A percentile compares a stretch with the other conserved stretches of the same genome.
These are phyloP conservation scores for Linyphia triangularis DNA, from an alignment of 2,888 invertebrate genomes.

Conservation along the genomic window DNA sequence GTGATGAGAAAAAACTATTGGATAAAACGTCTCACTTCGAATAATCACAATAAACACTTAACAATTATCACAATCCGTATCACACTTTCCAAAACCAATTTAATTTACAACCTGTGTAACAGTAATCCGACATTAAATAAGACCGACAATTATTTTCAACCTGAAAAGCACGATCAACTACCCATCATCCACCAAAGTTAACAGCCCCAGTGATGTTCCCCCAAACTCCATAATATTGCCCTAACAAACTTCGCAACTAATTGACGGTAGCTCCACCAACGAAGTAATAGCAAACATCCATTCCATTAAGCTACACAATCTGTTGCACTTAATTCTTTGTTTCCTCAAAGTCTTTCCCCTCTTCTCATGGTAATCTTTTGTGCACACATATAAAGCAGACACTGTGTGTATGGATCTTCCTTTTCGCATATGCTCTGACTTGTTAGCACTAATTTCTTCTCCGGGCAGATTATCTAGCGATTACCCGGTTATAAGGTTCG, in stretches of 20 bases:
- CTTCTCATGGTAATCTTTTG: constrained; percentile 11
- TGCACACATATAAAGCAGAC: neutral
- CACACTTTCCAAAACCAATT: too few relatives aligned
- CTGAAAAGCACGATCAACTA: too few relatives aligned
- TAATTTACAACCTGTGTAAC: too few relatives aligned
- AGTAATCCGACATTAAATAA: too few relatives aligned
- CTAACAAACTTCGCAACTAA: constrained; percentile 1
- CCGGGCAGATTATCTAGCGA: neutral
- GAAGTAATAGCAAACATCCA: neutral
- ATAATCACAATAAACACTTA: too few relatives aligned
- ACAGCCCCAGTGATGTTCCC: too few relatives aligned
- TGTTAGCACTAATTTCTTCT: constrained; percentile 5
- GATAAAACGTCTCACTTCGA: too few relatives aligned
- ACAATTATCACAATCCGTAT: too few relatives aligned
- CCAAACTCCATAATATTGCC: neutral
- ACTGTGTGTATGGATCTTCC: neutral
- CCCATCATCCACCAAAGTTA: too few relatives aligned
- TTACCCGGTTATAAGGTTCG: neutral
- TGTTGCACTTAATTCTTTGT: constrained; percentile 22
- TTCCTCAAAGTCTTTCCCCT: neutral
- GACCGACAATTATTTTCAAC: too few relatives aligned
- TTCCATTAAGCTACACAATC: constrained; percentile 29
- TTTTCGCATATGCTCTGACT: neutral
- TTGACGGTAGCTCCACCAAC: neutral
- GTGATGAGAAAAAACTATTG: too few relatives aligned